Evolutionary conservation across 2,797 vertebrate genomes (phyloP), one percentile per base, ranked within the genome.

Genomic region (Hapalemur alaotrensis): DNA sequence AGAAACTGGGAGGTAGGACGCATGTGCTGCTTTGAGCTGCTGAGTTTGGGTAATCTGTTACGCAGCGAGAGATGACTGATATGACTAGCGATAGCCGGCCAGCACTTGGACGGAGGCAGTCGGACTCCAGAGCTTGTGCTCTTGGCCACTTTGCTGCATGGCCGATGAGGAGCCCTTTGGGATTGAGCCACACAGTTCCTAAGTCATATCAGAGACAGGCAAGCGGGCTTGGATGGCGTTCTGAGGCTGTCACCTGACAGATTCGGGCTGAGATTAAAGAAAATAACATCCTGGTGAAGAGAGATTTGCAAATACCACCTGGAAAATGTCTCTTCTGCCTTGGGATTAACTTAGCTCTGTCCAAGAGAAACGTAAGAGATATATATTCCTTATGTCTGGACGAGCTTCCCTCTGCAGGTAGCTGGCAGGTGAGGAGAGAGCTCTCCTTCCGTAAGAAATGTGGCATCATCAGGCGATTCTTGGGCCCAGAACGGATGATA

Each of bases 51-150:
- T 32, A 5, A 13, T 65, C 57, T 75, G 41, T 94, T 67, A 80
- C 0, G 0, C 12, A 50, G 84, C 57, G 5, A 11, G 9, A 52
- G 57, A 8, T 57, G 17, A 23, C 35, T 10, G 14, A 10, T 32
- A 41, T 6, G 38, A 23, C 14, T 41, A 30, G 23, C 14, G 41
- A 23, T 0, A 70, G n/a, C 28, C 2, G 10, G 72, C n/a, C 57
- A 14, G n/a, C n/a, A 48, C 35, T 46, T 9, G n/a, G 72, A 63
- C 67, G 7, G 0, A 0, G 7, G 5, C 17, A 1, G 17, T 6
- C 38, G 30, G 57, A 65, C 52, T 28, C 14, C 5, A 50, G 61
- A 90, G 41, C 41, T 46, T 75, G 57, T 72, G 6, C 18, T 48
- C 57, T 78, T 32, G 13, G 38, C n/a, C 30, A 23, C n/a, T 69